Base-by-base conservation (phyloP, 2,797 vertebrate species). In the Microchirus variegatus region DNA sequence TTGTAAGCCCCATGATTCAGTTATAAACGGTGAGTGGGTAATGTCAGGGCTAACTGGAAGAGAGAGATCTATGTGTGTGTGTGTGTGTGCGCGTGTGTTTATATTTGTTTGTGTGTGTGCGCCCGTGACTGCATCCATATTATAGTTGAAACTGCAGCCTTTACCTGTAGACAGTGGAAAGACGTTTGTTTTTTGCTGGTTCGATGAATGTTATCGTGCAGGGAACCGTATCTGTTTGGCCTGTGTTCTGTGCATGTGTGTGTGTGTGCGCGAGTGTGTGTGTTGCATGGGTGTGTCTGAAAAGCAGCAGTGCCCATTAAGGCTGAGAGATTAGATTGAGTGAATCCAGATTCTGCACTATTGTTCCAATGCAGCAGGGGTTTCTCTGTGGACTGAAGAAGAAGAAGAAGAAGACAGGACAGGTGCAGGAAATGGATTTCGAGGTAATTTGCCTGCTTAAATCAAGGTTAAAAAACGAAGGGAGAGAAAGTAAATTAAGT, bases 1-100 rank as follows among this genome's bases (percentile, higher is more conserved):
- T 95, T 96, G 87, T 93, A 93, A 93, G 89, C 90, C 92, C 90
- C 91, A 85, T 97, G 96, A 99, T 98, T 95, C 94, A 90, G 93
- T 99, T 98, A 97, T 88, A 74, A 87, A 90, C 88, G 90, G 90
- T 91, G 93, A 95, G 94, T 89, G 94, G 95, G 85, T 93, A 94
- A 96, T 91, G 96, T 95, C 95, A 93, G 81, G 78, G 82, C 91
- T 95, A 96, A 96, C 93, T 93, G 92, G 94, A 95, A 95, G 92
- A 95, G 89, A 92, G 93, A 80, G 90, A 80, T 80, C 45, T 63
- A 22, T 73, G 80, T 36, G 31, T 5, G 63, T 50, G 51, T 55
- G 45, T 49, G 59, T 62, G 18, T 52, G 50, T 54, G 36, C 44
- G 43, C 69, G 53, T 44, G 12, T 36, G 49, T 58, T 42, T 59